These are phyloP conservation scores for Cryptophagus acutangulus DNA, from an alignment of 2,888 invertebrate species.

Conservation along the genomic window DNA sequence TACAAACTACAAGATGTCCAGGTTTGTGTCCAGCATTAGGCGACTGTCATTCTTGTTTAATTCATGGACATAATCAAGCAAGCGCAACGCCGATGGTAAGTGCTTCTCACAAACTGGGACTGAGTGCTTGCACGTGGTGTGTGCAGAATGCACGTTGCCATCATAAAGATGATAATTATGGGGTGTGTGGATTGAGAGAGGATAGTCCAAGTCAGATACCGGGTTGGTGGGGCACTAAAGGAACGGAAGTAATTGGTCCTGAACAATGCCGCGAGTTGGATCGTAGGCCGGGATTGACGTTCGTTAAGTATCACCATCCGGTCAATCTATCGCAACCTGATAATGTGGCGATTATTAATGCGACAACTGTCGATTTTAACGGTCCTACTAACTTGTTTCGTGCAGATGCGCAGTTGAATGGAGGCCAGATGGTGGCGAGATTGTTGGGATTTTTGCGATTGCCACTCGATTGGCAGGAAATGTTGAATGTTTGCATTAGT, in stretches of 20 bases:
- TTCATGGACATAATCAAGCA: conserved; percentile 64
- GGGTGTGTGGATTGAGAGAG: conserved; percentile 73
- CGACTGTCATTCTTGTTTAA: conserved; percentile 86
- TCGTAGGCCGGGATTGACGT: conserved; percentile 82
- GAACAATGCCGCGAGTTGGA: conserved; percentile 75
- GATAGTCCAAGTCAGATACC: conserved; percentile 76
- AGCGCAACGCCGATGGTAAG: conserved; percentile 48
- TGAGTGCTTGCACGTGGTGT: conserved; percentile 87
- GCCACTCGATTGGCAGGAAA: conserved; percentile 70
- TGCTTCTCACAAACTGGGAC: conserved; percentile 70
- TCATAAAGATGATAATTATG: conserved; percentile 76
- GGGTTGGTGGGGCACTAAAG: conserved; percentile 88
- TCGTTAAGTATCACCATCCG: conserved; percentile 81
- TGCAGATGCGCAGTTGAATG: conserved; percentile 58
- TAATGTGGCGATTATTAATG: conserved; percentile 78
- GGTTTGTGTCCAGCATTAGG: conserved; percentile 84
- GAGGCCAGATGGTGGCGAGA: conserved; percentile 71
- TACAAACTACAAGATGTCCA: conserved; percentile 79
- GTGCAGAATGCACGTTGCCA: conserved; percentile 89
- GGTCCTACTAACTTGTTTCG: conserved; percentile 64
- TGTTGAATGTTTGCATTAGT: conserved; percentile 72
- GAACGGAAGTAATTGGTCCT: conserved; percentile 56
- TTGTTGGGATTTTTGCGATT: conserved; percentile 79
- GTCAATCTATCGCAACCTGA: conserved; percentile 86
- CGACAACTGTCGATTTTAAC: conserved; percentile 76